Conservation (phyloP, 2,888 invertebrate genomes). For the Ligdia adustata region DNA sequence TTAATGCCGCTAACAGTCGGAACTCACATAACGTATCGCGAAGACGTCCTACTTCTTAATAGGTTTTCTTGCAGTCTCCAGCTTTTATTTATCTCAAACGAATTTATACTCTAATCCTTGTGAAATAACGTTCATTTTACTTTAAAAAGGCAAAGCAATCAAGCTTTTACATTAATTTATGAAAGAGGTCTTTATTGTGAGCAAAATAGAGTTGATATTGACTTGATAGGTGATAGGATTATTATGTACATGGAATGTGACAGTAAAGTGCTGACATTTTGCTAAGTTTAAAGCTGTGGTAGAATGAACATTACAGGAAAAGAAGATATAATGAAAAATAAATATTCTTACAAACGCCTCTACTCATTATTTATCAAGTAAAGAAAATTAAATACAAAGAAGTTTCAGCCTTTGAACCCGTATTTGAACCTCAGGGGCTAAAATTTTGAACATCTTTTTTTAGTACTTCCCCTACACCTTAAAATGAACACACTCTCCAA, state of each 20-base stretch:
- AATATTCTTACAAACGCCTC: no score
- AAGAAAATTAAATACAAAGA: no score
- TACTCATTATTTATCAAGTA: no score
- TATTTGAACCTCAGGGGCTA: no score
- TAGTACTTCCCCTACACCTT: no score
- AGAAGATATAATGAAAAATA: no score
- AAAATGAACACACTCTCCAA: no score
- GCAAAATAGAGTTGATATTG: conserved; percentile 1
- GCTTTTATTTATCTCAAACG: background rate
- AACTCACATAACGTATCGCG: conserved; percentile 38
- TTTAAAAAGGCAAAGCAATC: conserved; percentile 5
- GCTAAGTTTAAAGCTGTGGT: conserved; percentile 20
- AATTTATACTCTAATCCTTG: conserved; percentile 9
- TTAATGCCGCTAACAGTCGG: conserved; percentile 31
- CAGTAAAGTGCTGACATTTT: conserved; percentile 27
- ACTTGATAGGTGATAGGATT: background rate
- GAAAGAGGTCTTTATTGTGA: background rate
- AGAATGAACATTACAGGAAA: no score
- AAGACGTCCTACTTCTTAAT: conserved; percentile 49
- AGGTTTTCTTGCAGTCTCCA: conserved; percentile 34
- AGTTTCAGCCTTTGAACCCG: no score
- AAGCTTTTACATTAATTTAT: conserved; percentile 3
- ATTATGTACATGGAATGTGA: conserved; percentile 18
- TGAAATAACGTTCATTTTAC: conserved; percentile 9
- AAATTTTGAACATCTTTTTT: no score